A percentile compares a stretch with the other conserved stretches of the same genome.
Conservation (phyloP, 2,797 vertebrate genomes). For the Lepilemur ruficaudatus region DNA sequence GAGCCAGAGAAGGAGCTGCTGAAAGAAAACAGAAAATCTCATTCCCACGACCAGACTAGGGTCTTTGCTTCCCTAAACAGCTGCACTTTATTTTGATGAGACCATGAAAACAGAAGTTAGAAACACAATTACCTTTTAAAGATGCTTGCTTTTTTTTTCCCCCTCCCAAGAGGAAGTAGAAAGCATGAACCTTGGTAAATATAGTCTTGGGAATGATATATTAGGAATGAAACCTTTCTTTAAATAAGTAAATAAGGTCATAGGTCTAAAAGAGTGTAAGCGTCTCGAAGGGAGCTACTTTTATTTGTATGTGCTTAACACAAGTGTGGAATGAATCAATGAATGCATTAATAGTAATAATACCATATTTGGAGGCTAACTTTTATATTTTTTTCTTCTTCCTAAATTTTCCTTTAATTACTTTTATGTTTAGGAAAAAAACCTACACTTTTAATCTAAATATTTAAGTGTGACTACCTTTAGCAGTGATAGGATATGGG, state of each 20-base stretch:
- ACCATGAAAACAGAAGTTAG: slow-evolving; percentile 8
- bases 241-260: neutral
- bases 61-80: neutral
- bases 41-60: neutral
- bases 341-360: neutral
- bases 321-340: neutral
- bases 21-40: neutral
- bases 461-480: neutral
- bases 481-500: neutral
- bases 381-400: neutral
- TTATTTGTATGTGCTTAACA: neutral
- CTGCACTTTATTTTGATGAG: slow-evolving; percentile 37
- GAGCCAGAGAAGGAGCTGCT: neutral
- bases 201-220: neutral
- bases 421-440: neutral
- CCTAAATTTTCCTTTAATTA: neutral
- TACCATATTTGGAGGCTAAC: neutral
- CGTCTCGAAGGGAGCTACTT: neutral
- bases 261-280: neutral
- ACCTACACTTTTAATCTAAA: neutral
- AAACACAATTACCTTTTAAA: slow-evolving; percentile 10
- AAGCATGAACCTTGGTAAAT: slow-evolving; percentile 43
- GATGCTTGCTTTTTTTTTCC: neutral
- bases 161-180: neutral
- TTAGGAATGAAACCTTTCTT: slow-evolving; percentile 18